Evolutionary conservation across 2,888 invertebrate genomes (phyloP), one percentile per base, ranked within the genome.

Genomic region (Timandra comae): DNA sequence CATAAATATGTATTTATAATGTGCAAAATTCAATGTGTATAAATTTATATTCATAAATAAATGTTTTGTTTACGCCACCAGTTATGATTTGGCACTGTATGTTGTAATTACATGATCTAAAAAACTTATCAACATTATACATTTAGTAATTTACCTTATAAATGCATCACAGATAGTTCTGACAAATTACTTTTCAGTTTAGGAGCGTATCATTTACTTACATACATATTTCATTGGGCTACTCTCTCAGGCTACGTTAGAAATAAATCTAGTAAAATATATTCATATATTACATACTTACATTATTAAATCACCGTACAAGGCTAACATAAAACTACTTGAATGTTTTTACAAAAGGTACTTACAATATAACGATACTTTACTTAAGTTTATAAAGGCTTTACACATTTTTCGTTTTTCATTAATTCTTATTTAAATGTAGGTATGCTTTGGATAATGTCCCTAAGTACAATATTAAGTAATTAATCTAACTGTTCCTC

Each of bases 211-310:
- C 11, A 7, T 9, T 16, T 16, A n/a, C n/a, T n/a, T n/a, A n/a
- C n/a, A n/a, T n/a, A n/a, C n/a, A n/a, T n/a, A n/a, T 39, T 39
- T 40, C 13, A 33, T 36, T 33, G 33, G 12, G 19, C 26, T 38
- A 31, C 25, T 33, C 24, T 30, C 10, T 29, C 34, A 31, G 32
- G 33, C 36, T 35, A 30, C 27, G 22, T 45, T 44, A 43, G 49
- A 52, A 53, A 52, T 35, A 52, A 49, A 51, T 46, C 51, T 57
- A 57, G 30, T 51, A 57, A 60, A 56, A 56, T 55, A 60, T 53
- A 53, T 45, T 47, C 49, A 33, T 49, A 40, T 44, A 44, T 41
- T 49, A 51, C 38, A 42, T 29, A 36, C 36, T 49, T 58, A 56
- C 51, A 43, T 50, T 50, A 50, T 50, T 51, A 49, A 16, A 59